Evolutionary conservation across 2,888 invertebrate species (phyloP), one percentile per base, ranked within the genome.

Genomic region (Argyresthia albistria): DNA sequence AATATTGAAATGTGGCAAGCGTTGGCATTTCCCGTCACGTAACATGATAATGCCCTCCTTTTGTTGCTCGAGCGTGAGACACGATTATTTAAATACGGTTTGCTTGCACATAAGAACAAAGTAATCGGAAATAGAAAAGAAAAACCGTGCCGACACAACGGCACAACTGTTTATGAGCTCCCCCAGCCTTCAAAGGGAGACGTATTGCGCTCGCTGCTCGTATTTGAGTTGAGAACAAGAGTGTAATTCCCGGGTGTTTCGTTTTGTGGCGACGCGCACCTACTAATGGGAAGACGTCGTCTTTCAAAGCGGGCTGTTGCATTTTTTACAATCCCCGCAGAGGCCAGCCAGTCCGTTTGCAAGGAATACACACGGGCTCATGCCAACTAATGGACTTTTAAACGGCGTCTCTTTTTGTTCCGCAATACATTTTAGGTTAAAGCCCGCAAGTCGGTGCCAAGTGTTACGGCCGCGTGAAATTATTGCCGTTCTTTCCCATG

Each of bases 181-280:
- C 69, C 62, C 70, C 70, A 69, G 69, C 72, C 77, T 73, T 80
- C 80, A 83, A 84, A 84, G 78, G 74, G 70, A 70, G 68, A 72
- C 71, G 77, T 79, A 80, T 83, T 80, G 72, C 81, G 69, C 72
- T 63, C 67, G 63, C 67, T 65, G 69, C 67, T 69, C 73, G 78
- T 80, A 77, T 80, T 82, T 80, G 80, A 48, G 49, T 50, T 50
- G 39, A 79, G 70, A 76, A 79, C 76, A 77, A 76, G 80, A 80
- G 76, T 73, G 78, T 80, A 82, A 81, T 80, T 81, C 78, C 77
- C 77, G 69, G 73, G 67, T 76, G 82, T 82, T 82, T 82, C 83
- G 81, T 83, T 80, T 82, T 72, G 75, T 69, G 74, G 74, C 72
- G 69, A 70, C 71, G 74, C 73, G 69, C 45, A 36, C 67, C 65